A percentile compares a stretch with the other conserved stretches of the same genome.
Evolutionary conservation across 2,888 invertebrate genomes (phyloP).

Genomic region (Andrena bucephala): DNA sequence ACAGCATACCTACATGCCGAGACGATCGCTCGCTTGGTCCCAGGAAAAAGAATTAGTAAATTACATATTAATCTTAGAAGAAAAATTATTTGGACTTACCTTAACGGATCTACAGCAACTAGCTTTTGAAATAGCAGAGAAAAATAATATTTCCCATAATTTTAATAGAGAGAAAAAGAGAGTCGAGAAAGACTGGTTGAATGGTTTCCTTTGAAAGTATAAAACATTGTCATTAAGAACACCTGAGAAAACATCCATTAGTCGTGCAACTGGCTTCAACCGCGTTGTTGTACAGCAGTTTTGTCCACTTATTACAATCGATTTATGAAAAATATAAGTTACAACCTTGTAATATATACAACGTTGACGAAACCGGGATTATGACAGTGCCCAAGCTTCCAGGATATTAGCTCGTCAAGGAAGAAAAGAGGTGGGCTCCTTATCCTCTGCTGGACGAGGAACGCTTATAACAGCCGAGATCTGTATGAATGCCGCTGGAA

Average conservation of each 20-base stretch:
- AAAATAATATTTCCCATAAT: not conserved
- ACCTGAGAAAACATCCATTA: not conserved
- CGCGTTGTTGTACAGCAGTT: too few species aligned
- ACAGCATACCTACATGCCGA: too few species aligned
- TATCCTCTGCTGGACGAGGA: not conserved
- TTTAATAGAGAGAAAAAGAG: not conserved
- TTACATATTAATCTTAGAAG: slow-evolving; percentile 1
- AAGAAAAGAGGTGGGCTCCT: not conserved
- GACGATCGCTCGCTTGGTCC: too few species aligned
- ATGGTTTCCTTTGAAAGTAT: not conserved
- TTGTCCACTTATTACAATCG: not conserved
- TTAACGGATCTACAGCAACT: not conserved
- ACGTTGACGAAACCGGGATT: not conserved
- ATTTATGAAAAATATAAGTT: not conserved
- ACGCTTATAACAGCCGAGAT: not conserved
- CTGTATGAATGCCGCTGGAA: not conserved
- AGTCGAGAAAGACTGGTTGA: not conserved
- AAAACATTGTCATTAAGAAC: not conserved
- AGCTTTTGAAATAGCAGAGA: not conserved
- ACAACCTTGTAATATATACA: not conserved
- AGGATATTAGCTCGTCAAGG: not conserved
- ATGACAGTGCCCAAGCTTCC: not conserved
- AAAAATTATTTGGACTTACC: not conserved
- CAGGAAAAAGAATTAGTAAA: slow-evolving; percentile 2
- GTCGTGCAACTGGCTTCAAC: not conserved